Percentiles rank a stretch among this genome's conserved stretches.
Conservation (phyloP, 2,888 invertebrate genomes). For the Cyclophora albipunctata region DNA sequence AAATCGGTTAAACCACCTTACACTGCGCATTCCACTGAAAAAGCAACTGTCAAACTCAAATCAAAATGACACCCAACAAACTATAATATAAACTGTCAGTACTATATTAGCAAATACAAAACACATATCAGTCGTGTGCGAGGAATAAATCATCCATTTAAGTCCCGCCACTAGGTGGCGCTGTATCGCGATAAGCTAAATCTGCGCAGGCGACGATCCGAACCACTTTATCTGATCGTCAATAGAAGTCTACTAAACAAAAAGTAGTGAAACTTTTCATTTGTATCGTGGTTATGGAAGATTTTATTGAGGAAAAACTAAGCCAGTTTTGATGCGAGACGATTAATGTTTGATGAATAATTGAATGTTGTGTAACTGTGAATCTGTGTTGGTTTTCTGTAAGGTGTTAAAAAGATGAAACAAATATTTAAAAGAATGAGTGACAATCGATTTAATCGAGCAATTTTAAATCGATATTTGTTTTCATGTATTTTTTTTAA, state of each 20-base stretch:
- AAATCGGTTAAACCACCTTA: no score
- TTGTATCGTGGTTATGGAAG: neutral
- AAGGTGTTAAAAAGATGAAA: no score
- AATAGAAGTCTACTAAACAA: neutral
- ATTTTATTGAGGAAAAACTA: neutral
- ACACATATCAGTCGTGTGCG: constrained; percentile 25
- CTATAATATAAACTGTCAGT: constrained; percentile 12
- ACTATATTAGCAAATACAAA: constrained; percentile 32
- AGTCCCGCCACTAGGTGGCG: constrained; percentile 37
- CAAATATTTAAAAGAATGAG: no score
- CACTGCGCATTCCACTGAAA: no score
- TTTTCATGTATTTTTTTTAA: no score
- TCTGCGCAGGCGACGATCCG: constrained; percentile 25
- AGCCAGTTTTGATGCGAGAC: neutral
- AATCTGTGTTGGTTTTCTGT: no score
- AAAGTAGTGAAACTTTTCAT: constrained; percentile 1
- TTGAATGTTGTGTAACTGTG: no score
- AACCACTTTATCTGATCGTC: constrained; percentile 23
- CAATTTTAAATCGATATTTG: no score
- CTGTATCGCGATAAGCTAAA: constrained; percentile 41
- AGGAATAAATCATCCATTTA: constrained; percentile 48
- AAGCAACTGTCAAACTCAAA: neutral
- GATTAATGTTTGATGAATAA: no score
- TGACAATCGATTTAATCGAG: no score
- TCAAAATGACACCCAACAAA: neutral